Evolutionary conservation across 37 sponge, comb jelly and placozoan species (phyloP), one percentile per base, ranked within the genome.

Genomic region (Aplysina aerophoba): DNA sequence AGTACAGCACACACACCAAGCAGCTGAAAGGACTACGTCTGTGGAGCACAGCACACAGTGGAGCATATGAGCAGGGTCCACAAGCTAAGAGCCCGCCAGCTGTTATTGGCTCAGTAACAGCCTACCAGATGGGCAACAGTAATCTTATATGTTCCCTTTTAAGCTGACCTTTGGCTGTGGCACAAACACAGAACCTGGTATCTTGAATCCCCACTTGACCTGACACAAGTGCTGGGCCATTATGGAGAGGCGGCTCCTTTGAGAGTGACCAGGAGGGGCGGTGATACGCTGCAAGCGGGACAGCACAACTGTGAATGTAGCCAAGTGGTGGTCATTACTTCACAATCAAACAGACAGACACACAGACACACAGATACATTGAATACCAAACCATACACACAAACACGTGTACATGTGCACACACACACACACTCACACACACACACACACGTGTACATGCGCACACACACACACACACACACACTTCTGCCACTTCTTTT

Each of bases 401-500:
- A 31, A 4, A 73, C 74, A 31, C 5, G 15, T 8, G 50, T 3
- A 63, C 27, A 63, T 4, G 65, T 5, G 11, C 11, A 24, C 65
- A 28, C 8, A 63, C 65, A 63, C 4, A 27, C 27, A 63, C 65
- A 28, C 27, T 28, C 5, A 63, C 27, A 27, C 4, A 8, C 24
- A 27, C 59, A 17, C 64, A 19, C 55, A 59, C 41, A 73, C 53
- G 6, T 75, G 0, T 17, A 94, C 94, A n/a, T n/a, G n/a, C n/a
- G n/a, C n/a, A 8, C 27, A 27, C 4, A 8, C 24, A 27, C 59
- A 17, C 64, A 19, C 55, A 59, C 41, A 73, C 53, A 21, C 82
- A 3, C 20, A 94, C 94, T 86, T 95, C 88, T 14, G 93, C 97
- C 1, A 96, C 97, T 91, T 96, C 97, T 50, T 94, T 92, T 82